Evolutionary conservation across 2,888 invertebrate species (phyloP), one percentile per base, ranked within the genome.

Genomic region (Rotaria magnacalcarata): DNA sequence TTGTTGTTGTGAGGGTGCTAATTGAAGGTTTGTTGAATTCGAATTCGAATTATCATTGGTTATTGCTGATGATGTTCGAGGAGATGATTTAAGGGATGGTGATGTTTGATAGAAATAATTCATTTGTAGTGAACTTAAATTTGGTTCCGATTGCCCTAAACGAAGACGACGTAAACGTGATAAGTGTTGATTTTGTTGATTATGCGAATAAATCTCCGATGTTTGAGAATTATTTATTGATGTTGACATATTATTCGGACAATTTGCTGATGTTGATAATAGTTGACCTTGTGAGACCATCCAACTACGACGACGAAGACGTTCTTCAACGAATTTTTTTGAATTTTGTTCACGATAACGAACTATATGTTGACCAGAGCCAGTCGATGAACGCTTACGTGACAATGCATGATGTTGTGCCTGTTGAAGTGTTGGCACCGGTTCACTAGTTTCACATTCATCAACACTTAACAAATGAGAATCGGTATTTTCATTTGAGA

Each of bases 371-470:
- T 80, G 80, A 80, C 80, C 80, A 2, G 67, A 67, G 24, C 80
- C 80, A n/a, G 80, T 80, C 47, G 80, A 80, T 47, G 80, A 80
- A 80, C 80, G 80, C 47, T 80, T 80, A n/a, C 80, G 80, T 47
- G 47, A 34, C 34, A 67, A 7, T 27, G 67, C 16, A 67, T 67
- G 41, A 27, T 34, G 34, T 19, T 67, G 67, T 19, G 41, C 0
- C 34, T 67, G 67, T 67, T 67, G 67, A 67, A 67, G 34, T 67
- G 16, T 67, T 7, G 34, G 4, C 34, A 41, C 34, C 43, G 43
- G 47, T n/a, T 80, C 80, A 47, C 2, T 47, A 14, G 47, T 6
- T 80, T 43, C 47, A 47, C 80, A 47, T 47, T 43, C 80, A 43
- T 80, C n/a, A 80, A 80, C 47, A 80, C 47, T 80, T 47, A 80